phyloP scores from a whole-genome alignment of 2,113 vertebrate genomes.

The Colinus virginianus region DNA sequence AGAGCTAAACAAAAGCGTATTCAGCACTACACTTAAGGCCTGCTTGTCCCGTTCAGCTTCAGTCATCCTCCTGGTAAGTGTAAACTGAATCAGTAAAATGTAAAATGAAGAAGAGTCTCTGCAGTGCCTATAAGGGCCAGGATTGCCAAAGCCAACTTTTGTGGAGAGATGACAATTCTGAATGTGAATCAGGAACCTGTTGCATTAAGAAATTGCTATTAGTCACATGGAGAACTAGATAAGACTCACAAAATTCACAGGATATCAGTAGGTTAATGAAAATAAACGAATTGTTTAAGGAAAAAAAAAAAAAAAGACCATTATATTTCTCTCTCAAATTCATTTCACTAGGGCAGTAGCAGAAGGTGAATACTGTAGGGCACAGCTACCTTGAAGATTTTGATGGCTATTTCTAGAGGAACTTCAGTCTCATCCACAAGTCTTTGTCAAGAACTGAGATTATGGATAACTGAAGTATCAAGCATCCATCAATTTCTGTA shows the following conservation, averaged over 20 bases:
- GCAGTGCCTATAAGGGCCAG: neutral
- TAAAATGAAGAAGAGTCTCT: neutral
- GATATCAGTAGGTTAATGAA: neutral
- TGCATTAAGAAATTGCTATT: neutral
- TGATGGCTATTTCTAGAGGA: neutral
- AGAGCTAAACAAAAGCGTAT: neutral
- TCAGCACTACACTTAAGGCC: neutral
- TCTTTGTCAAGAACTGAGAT: neutral
- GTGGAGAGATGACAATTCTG: neutral
- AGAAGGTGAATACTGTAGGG: neutral
- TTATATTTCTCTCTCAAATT: neutral
- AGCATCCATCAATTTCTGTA: neutral
- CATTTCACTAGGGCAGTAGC: neutral
- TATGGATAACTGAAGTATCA: neutral
- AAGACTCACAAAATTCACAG: neutral
- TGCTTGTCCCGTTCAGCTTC: neutral
- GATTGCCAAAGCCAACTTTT: neutral
- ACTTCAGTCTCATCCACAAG: neutral
- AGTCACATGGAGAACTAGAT: neutral
- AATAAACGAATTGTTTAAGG: neutral
- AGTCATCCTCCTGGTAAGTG: neutral
- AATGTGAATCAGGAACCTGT: neutral
- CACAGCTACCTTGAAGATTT: neutral
- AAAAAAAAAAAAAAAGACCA: neutral
- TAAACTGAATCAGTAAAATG: neutral